These are phyloP conservation scores for Bombus waltoni DNA, from an alignment of 1,140 invertebrate species.

Conservation along the genomic window DNA sequence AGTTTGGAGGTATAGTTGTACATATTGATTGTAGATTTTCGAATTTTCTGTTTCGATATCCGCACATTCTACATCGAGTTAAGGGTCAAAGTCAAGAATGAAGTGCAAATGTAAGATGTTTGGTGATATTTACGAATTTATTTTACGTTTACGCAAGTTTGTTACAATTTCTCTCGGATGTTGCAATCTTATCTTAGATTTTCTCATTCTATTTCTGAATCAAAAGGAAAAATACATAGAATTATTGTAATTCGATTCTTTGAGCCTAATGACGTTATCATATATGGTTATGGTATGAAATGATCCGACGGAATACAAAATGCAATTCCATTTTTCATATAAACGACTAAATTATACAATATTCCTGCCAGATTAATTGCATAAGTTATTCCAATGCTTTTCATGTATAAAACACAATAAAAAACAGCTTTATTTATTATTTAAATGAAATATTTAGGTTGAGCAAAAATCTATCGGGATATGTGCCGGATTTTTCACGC, in stretches of 20 bases:
- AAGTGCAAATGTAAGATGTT: not conserved
- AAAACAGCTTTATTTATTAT: not conserved
- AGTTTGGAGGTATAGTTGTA: not conserved
- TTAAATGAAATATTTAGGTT: not conserved
- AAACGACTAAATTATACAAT: not conserved
- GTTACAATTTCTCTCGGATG: not conserved
- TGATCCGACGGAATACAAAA: conserved; percentile 18
- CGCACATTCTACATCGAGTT: not conserved
- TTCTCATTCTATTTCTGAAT: not conserved
- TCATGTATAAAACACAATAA: not conserved
- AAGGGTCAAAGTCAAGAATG: not conserved
- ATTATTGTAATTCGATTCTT: not conserved
- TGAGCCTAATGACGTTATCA: not conserved
- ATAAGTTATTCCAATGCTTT: not conserved
- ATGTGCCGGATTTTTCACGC: not conserved
- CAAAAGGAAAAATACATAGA: not conserved
- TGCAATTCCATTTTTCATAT: not conserved
- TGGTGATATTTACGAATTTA: not conserved
- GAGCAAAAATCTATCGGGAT: not conserved
- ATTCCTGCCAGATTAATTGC: not conserved
- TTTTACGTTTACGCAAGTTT: not conserved
- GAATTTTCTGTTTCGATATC: not conserved
- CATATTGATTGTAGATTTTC: not conserved
- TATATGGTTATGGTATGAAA: not conserved
- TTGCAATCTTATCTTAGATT: not conserved